Percentiles rank a stretch among this genome's conserved stretches.
Evolutionary conservation across 2,797 vertebrate species (phyloP).

Genomic region (Borostomias antarcticus): DNA sequence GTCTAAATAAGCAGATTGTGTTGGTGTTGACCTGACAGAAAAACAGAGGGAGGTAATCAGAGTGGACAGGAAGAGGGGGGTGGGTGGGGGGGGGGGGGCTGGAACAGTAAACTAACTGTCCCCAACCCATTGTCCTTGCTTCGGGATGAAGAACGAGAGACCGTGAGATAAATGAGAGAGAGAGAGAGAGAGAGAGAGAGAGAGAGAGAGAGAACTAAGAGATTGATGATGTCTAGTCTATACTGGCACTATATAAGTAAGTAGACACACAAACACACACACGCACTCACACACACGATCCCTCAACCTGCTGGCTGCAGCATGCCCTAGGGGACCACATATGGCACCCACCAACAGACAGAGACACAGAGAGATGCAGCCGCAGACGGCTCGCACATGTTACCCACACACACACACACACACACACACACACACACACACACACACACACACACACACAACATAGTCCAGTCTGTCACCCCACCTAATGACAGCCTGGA

Average conservation of each 20-base stretch:
- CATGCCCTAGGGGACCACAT: not conserved
- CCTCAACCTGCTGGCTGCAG: not conserved
- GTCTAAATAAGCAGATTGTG: slow-evolving; percentile 59
- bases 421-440: slow-evolving; percentile 2
- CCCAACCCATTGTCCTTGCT: not conserved
- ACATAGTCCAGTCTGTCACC: slow-evolving; percentile 5
- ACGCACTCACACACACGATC: not conserved
- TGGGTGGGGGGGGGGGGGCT: slow-evolving; percentile 1
- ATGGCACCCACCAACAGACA: not conserved
- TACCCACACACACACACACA: slow-evolving; percentile 4
- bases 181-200: slow-evolving; percentile 8
- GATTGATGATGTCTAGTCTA: slow-evolving; percentile 31
- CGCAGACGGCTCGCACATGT: not conserved
- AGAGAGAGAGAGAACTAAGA: not conserved
- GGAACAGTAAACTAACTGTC: not conserved
- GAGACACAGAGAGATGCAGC: not conserved
- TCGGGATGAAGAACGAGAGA: not conserved
- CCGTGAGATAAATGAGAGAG: slow-evolving; percentile 20
- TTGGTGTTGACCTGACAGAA: slow-evolving; percentile 46
- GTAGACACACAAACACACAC: not conserved
- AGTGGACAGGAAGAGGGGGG: not conserved
- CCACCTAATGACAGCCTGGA: slow-evolving; percentile 60
- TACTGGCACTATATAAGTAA: not conserved
- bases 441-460: slow-evolving; percentile 3
- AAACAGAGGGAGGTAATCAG: slow-evolving; percentile 49